Base-by-base conservation (phyloP, 2,888 invertebrate genomes). In the Merodon equestris region DNA sequence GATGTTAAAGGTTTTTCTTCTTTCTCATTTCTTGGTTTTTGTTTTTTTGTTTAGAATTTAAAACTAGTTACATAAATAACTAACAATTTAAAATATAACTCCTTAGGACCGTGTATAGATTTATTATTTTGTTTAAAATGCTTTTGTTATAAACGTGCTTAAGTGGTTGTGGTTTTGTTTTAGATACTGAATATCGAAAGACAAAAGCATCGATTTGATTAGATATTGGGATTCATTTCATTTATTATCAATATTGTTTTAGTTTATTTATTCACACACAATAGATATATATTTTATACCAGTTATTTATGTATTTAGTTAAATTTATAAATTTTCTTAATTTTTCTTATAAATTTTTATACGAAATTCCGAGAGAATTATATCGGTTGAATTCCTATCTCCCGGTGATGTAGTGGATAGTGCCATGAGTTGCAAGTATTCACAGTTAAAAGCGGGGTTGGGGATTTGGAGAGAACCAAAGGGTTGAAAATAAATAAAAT, bases 11-110 rank as follows among this genome's bases (percentile, higher is more conserved):
- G 40, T 40, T 71, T 54, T 44, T 60, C 75, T 71, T 56, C 63
- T 63, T 64, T 7, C 3, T 27, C 7, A 27, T 7, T 4, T 27
- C 27, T 77, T 82, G 67, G 75, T 66, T 57, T 57, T 57, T 53
- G 64, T 47, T 51, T 34, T 47, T 61, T 68, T 45, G 17, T 68
- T 66, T 81, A 76, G n/a, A 75, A 82, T 68, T 84, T 83, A 82
- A 82, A 81, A 85, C 85, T 85, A 85, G 83, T 83, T 85, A 85
- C 85, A 85, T 85, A 85, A 85, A 85, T 85, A 85, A 85, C 85
- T 85, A 83, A 54, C 76, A 84, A 84, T 81, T 82, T 83, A 83
- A 84, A 84, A 84, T 84, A 84, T 83, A 84, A 82, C 64, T 48
- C 48, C n/a, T 38, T 56, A 40, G 36, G 14, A 42, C 38, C 51